phyloP scores from a whole-genome alignment of 53 echinoderm and acorn worm genomes.

The Crossaster papposus region DNA sequence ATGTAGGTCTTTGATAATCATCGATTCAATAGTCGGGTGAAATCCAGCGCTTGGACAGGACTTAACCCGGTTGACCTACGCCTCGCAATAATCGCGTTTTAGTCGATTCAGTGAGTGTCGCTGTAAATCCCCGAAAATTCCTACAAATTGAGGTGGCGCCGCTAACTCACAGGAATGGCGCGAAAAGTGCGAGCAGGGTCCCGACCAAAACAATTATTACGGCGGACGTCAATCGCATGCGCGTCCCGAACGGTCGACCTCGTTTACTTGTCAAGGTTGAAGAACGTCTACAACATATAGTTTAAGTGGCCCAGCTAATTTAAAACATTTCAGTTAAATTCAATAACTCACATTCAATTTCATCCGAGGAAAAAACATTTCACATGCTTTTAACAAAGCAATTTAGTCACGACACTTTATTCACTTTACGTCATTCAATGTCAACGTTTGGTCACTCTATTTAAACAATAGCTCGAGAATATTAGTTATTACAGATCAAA shows the following conservation, averaged over 20 bases:
- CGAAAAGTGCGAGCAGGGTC: constrained; percentile 43
- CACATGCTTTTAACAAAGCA: no score
- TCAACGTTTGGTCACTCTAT: no score
- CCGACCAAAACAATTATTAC: constrained; percentile 29
- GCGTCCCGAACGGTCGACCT: background rate
- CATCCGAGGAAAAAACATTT: no score
- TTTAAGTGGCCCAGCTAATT: no score
- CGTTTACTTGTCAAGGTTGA: background rate
- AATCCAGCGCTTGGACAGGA: constrained; percentile 58
- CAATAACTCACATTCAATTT: no score
- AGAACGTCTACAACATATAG: background rate
- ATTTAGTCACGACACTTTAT: no score
- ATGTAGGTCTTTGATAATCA: constrained; percentile 51
- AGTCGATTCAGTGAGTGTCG: constrained; percentile 48
- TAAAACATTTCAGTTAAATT: no score
- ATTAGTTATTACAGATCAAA: no score
- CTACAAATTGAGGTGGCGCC: constrained; percentile 65
- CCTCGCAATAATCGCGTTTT: constrained; percentile 42
- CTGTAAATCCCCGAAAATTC: constrained; percentile 28
- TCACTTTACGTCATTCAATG: no score
- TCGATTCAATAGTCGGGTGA: constrained; percentile 17
- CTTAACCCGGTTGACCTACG: constrained; percentile 36
- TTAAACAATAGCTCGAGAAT: no score
- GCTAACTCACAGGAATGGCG: constrained; percentile 16
- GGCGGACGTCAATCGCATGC: constrained; percentile 9